Percentiles rank a stretch among this genome's conserved stretches.
Evolutionary conservation across 2,888 invertebrate genomes (phyloP).

Genomic region (Acronicta psi): DNA sequence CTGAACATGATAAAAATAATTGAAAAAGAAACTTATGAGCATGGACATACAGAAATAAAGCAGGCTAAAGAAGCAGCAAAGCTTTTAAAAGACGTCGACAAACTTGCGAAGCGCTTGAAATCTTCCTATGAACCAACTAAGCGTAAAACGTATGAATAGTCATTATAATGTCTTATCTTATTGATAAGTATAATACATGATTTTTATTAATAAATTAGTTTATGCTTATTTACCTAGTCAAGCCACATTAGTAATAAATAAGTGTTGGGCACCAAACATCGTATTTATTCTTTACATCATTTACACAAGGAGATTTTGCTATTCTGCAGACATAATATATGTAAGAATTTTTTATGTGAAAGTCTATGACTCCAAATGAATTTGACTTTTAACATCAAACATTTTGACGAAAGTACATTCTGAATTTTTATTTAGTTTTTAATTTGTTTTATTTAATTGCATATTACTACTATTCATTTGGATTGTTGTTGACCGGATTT

Average conservation of each 20-base stretch:
- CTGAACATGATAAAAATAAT: slow-evolving; percentile 75
- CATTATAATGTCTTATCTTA: background rate
- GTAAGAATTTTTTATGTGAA: background rate
- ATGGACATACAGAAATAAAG: slow-evolving; percentile 70
- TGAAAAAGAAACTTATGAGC: slow-evolving; percentile 79
- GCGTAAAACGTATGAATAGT: slow-evolving; percentile 46
- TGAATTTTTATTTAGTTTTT: slow-evolving; percentile 5
- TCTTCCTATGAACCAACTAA: slow-evolving; percentile 77
- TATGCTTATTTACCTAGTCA: no score
- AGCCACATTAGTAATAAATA: no score
- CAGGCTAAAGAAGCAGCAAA: slow-evolving; percentile 77
- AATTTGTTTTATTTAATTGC: slow-evolving; percentile 6
- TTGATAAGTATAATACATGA: no score
- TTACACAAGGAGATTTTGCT: no score
- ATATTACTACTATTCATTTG: slow-evolving; percentile 8
- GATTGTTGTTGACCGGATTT: slow-evolving; percentile 10
- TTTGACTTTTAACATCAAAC: slow-evolving; percentile 18
- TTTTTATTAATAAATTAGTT: no score
- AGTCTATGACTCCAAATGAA: background rate
- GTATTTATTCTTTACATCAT: no score
- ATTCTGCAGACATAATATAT: no score
- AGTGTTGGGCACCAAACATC: no score
- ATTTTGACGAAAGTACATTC: slow-evolving; percentile 7
- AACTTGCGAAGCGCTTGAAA: slow-evolving; percentile 77
- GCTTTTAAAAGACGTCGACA: slow-evolving; percentile 79